phyloP scores from a whole-genome alignment of 1,140 invertebrate genomes.

The Andricus grossulariae region DNA sequence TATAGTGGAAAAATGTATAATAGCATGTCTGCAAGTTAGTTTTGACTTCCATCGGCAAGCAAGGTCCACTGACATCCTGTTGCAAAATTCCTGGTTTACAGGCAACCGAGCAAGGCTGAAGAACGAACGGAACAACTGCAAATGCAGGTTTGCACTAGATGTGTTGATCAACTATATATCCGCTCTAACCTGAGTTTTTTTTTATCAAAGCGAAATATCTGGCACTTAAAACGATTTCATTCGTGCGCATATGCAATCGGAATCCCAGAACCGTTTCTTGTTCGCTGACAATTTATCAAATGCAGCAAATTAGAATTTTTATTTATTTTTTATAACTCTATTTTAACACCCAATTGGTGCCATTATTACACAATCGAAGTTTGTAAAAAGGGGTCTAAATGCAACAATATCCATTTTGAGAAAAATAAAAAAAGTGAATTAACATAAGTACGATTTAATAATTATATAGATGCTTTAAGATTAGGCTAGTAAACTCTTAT shows the following conservation, averaged over 20 bases:
- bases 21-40: not conserved
- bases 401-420: not conserved
- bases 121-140: constrained; percentile 1
- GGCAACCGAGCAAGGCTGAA: constrained; percentile 40
- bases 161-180: constrained; percentile 28
- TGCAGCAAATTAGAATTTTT: constrained; percentile 9
- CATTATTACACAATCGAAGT: not conserved
- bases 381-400: no score
- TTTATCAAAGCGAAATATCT: constrained; percentile 25
- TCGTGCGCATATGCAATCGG: not conserved
- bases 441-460: no score
- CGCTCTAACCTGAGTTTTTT: not conserved
- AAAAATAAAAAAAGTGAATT: no score
- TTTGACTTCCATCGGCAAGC: constrained; percentile 11
- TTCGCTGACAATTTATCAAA: not conserved
- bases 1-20: not conserved
- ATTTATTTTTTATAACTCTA: not conserved
- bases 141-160: constrained; percentile 6
- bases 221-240: not conserved
- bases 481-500: no score
- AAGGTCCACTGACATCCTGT: constrained; percentile 51
- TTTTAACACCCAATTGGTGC: no score
- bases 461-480: no score
- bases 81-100: constrained; percentile 43
- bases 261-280: not conserved